Conservation (phyloP, 2,888 invertebrate species). For the Thera obeliscata region DNA sequence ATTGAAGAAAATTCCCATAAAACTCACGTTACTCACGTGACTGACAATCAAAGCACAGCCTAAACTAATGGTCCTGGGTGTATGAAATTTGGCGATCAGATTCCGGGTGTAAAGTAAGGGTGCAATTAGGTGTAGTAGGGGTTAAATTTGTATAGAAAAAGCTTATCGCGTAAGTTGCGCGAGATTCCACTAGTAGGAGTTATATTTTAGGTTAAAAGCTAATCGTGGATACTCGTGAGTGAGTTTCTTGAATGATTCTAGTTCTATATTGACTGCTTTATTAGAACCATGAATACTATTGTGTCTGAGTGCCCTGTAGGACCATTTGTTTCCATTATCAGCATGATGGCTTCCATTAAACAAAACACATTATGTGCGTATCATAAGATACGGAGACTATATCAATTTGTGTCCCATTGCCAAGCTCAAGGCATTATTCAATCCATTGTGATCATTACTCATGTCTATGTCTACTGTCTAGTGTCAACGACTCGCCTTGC, state of each 20-base stretch:
- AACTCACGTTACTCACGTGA: too few relatives aligned
- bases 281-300: too few relatives aligned
- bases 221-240: neutral
- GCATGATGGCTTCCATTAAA: neutral
- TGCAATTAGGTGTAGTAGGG: too few relatives aligned
- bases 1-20: too few relatives aligned
- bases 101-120: too few relatives aligned
- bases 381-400: conserved; percentile 11
- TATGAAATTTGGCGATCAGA: too few relatives aligned
- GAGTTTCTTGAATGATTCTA: neutral
- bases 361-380: neutral
- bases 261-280: too few relatives aligned
- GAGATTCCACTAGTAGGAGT: too few relatives aligned
- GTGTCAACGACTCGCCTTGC: conserved; percentile 37
- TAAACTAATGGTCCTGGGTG: too few relatives aligned
- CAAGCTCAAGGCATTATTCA: conserved; percentile 32
- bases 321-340: neutral
- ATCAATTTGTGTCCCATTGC: conserved; percentile 27
- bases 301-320: neutral
- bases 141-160: too few relatives aligned
- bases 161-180: too few relatives aligned
- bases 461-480: conserved; percentile 22
- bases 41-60: too few relatives aligned
- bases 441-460: conserved; percentile 31
- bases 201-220: neutral